phyloP scores from a whole-genome alignment of 2,113 vertebrate genomes.

The Cynopterus brachyotis region DNA sequence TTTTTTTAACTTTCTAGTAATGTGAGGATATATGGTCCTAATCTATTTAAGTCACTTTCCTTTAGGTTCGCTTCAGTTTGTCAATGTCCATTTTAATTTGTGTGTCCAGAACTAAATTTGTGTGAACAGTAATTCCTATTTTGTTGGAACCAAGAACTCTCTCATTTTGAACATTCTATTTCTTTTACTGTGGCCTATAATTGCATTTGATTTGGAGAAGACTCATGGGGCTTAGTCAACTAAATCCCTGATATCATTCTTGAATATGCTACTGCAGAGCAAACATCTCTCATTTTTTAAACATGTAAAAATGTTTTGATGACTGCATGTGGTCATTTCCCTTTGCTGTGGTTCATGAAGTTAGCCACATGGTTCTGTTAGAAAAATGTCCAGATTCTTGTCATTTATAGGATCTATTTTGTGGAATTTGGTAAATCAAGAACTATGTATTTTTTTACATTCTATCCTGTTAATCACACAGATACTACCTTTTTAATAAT shows the following conservation, averaged over 20 bases:
- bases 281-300: neutral
- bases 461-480: neutral
- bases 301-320: neutral
- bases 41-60: neutral
- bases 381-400: constrained; percentile 18
- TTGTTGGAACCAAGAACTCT: neutral
- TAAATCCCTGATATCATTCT: neutral
- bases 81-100: neutral
- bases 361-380: neutral
- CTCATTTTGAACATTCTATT: neutral
- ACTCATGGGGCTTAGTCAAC: neutral
- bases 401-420: neutral
- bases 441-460: neutral
- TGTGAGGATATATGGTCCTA: neutral
- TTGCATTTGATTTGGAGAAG: neutral
- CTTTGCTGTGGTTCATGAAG: constrained; percentile 8
- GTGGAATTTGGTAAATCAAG: neutral
- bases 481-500: neutral
- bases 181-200: neutral
- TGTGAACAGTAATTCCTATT: neutral
- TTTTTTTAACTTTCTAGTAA: neutral
- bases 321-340: neutral
- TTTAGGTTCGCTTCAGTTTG: neutral
- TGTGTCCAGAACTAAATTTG: neutral
- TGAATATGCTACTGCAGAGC: neutral